Conservation (phyloP, 2,113 vertebrate species). For the Pampusana beccarii region DNA sequence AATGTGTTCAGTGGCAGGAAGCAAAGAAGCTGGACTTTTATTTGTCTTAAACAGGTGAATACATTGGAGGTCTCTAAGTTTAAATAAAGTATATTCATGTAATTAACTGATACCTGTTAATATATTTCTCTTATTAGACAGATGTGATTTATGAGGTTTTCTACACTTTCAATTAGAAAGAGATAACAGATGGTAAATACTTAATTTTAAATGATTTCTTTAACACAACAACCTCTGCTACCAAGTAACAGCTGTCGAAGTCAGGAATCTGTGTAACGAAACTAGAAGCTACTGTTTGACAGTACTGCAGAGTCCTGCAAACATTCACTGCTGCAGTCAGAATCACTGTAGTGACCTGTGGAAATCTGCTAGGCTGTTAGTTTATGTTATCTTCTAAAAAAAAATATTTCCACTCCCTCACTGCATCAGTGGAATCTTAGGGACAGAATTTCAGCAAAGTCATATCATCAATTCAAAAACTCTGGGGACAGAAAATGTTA, state of each 20-base stretch:
- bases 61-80: neutral
- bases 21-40: neutral
- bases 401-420: neutral
- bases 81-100: neutral
- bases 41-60: conserved; percentile 4
- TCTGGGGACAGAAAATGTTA: neutral
- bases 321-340: neutral
- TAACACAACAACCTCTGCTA: conserved; percentile 25
- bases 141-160: conserved; percentile 29
- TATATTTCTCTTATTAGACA: conserved; percentile 1
- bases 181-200: conserved; percentile 15
- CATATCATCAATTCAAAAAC: neutral
- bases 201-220: conserved; percentile 40
- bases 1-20: neutral
- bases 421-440: neutral
- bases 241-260: neutral
- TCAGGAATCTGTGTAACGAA: neutral
- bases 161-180: neutral
- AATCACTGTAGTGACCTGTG: neutral
- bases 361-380: neutral
- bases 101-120: neutral
- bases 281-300: neutral
- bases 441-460: neutral
- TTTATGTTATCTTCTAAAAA: neutral
- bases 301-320: neutral